A percentile compares a stretch with the other conserved stretches of the same genome.
These are phyloP conservation scores for Channa argus DNA, from an alignment of 2,113 vertebrate species.

Conservation along the genomic window DNA sequence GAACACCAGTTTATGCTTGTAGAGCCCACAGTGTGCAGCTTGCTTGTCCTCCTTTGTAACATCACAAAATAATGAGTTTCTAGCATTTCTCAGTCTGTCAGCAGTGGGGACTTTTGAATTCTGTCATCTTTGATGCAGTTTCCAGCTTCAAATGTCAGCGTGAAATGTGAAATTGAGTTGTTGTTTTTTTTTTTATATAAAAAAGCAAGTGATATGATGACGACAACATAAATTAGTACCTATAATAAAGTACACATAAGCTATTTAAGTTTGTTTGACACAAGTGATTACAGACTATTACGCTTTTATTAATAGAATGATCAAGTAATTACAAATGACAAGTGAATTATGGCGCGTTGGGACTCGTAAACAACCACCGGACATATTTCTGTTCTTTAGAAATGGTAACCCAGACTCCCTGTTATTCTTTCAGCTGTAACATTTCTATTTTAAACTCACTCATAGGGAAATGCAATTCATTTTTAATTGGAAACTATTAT, in stretches of 20 bases:
- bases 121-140: conserved; percentile 6
- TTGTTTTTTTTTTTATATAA: background rate
- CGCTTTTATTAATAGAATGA: background rate
- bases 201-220: background rate
- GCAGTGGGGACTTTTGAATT: background rate
- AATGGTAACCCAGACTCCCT: background rate
- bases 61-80: conserved; percentile 10
- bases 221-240: too few species aligned
- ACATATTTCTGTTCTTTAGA: background rate
- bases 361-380: background rate
- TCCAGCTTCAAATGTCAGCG: conserved; percentile 24
- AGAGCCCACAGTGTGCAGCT: background rate
- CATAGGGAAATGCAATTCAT: conserved; percentile 8
- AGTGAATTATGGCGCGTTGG: background rate
- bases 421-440: background rate
- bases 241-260: background rate
- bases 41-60: conserved; percentile 5
- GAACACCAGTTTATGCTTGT: background rate
- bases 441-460: conserved; percentile 15
- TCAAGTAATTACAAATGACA: background rate
- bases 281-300: background rate
- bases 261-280: background rate
- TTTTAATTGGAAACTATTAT: conserved; percentile 46
- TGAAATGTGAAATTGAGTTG: conserved; percentile 34
- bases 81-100: background rate